Base-by-base conservation (phyloP, 2,113 vertebrate genomes). In the Hippocampus mohnikei region DNA sequence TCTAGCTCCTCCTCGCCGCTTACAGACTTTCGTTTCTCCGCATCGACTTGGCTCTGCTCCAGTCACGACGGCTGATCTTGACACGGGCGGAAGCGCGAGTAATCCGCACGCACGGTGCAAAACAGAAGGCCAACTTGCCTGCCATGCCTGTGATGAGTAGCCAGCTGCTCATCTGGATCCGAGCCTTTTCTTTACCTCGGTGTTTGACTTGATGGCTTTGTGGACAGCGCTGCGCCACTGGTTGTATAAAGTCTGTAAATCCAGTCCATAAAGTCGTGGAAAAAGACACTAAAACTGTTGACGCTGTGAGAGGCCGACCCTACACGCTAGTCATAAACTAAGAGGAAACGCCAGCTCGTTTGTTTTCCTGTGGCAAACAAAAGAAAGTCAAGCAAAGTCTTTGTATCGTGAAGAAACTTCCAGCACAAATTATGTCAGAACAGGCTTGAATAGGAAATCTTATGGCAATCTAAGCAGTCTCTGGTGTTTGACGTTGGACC, bases 31-130 rank as follows among this genome's bases (percentile, higher is more conserved):
- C 16, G 37, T 33, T 79, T 81, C 78, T 75, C 67, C 70, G 76
- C 71, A 67, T 75, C 77, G 61, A 68, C 75, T 73, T 52, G 18
- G 83, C 83, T 83, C 76, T 77, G 68, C 76, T 79, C 42, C 27
- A 37, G 69, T 67, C 83, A 86, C 83, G 82, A 83, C 74, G 79
- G 73, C 77, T 84, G 86, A 85, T 85, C 81, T 81, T 78, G 79
- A 84, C 80, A 80, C 48, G 73, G 77, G 74, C 73, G 73, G 75
- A 82, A 76, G 73, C n/a, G 16, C 69, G 46, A 75, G 81, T 77
- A 87, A 81, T 81, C 82, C 79, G 75, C 71, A 71, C 58, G 77
- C 70, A 50, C 72, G 73, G 80, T 52, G 79, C 76, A 67, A 73
- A 75, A 73, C 80, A 81, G 76, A 81, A 83, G 84, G 73, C 71